phyloP scores from a whole-genome alignment of 2,888 invertebrate species.

The Gastracanthus pulcherrimus region DNA sequence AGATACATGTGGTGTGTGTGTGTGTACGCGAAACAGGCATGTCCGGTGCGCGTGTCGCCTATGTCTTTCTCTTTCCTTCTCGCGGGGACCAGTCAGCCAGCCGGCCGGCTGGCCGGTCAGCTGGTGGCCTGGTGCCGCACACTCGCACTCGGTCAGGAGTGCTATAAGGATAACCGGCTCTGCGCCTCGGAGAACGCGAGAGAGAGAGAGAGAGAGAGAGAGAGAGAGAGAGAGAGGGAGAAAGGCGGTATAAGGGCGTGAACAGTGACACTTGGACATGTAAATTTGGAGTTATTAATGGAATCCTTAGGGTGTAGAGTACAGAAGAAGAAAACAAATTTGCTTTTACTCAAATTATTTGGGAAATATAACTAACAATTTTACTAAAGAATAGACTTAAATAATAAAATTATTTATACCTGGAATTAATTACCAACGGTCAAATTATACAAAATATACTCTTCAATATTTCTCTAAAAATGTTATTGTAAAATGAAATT shows the following conservation, averaged over 20 bases:
- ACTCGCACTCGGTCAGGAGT: conserved; percentile 43
- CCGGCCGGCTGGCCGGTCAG: conserved; percentile 22
- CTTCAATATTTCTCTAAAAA: too few species aligned
- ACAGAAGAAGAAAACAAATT: too few species aligned
- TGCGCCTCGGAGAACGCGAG: background rate
- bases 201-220: too few species aligned
- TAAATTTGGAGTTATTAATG: background rate
- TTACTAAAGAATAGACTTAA: too few species aligned
- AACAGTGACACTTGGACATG: background rate
- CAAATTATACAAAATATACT: too few species aligned
- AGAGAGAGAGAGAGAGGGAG: too few species aligned
- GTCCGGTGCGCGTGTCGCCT: conserved; percentile 25
- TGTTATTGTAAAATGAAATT: too few species aligned
- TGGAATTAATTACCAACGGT: too few species aligned
- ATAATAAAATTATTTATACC: too few species aligned
- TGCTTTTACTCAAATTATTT: too few species aligned
- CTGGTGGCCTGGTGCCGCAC: background rate
- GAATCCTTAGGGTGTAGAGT: too few species aligned
- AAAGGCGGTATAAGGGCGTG: background rate
- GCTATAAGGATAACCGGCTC: conserved; percentile 36
- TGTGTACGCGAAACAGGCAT: conserved; percentile 22
- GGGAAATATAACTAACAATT: too few species aligned
- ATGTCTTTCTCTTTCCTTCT: conserved; percentile 5
- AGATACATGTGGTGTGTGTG: background rate
- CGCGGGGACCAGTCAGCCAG: conserved; percentile 13